Base-by-base conservation (phyloP, 2,797 vertebrate genomes). In the Fistularia commersonii region DNA sequence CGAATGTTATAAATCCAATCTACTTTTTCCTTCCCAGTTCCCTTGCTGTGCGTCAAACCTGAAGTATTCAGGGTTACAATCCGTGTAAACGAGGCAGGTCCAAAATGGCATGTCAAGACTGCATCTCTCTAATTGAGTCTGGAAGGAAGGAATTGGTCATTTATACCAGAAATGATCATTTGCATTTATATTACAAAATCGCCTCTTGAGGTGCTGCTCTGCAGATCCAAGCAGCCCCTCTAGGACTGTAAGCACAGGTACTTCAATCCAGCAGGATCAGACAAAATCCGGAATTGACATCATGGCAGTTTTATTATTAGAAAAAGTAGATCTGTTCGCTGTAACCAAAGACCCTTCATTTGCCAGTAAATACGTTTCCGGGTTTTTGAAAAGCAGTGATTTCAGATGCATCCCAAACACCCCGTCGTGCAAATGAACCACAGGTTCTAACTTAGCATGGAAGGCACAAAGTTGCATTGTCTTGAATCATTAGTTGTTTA, bases 161-260 rank as follows among this genome's bases (percentile, higher is more conserved):
- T 77, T 77, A 48, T 64, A 71, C 44, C 49, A 54, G 66, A 66
- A 65, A 76, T 59, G 47, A 81, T 75, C 64, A 83, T 87, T 85
- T 82, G 84, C 82, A 83, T 82, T 80, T 84, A 79, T 81, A 82
- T 86, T 79, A 74, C 66, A 77, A 61, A 77, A 62, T 75, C 7
- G 3, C 38, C 39, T 63, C 61, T 64, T 70, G 60, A 69, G 78
- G 77, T 61, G 79, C 71, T 75, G 73, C 83, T 83, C 76, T 67
- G 13, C 54, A 57, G 52, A 72, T 31, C 39, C 57, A 55, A 69
- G 61, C 57, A 59, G 60, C 51, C 32, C 54, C 41, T 64, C 57
- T 46, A 35, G 35, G 43, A 47, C 56, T 57, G 32, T 11, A 48
- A 72, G 39, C 57, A 52, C 55, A 36, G 56, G 60, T 58, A 69